Conservation (phyloP, 2,113 vertebrate species). For the Thunnus thynnus region DNA sequence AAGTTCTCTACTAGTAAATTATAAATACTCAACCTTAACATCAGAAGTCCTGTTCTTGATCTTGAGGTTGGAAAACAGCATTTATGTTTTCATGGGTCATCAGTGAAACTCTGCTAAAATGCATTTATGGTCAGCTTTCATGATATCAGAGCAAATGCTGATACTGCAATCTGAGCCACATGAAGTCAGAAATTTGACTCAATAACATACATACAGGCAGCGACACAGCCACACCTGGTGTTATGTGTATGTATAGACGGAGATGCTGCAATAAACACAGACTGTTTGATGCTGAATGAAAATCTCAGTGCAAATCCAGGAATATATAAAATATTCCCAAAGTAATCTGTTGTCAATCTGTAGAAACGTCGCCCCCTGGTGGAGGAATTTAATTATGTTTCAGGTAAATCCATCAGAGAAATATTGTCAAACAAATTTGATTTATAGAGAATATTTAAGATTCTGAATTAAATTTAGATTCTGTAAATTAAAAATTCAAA, state of each 20-base stretch:
- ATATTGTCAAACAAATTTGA: not conserved
- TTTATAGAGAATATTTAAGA: too few species aligned
- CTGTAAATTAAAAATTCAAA: too few species aligned
- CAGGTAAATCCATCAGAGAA: not conserved
- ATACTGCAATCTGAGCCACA: not conserved
- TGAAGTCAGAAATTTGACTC: not conserved
- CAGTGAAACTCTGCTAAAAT: not conserved
- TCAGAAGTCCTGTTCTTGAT: too few species aligned
- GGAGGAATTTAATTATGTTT: slow-evolving; percentile 20
- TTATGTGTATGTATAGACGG: too few species aligned
- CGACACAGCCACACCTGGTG: not conserved
- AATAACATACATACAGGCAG: not conserved
- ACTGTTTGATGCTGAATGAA: not conserved
- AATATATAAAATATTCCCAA: not conserved
- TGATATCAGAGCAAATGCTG: not conserved
- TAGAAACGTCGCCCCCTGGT: slow-evolving; percentile 67
- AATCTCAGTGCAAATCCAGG: not conserved
- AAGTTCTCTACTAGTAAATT: too few species aligned
- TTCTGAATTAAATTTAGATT: too few species aligned
- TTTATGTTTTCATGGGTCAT: not conserved
- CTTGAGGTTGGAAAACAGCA: not conserved
- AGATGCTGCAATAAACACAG: not conserved
- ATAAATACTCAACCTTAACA: not conserved
- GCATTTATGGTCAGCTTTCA: not conserved
- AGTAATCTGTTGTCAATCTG: not conserved